Evolutionary conservation across 1,140 invertebrate genomes (phyloP), one percentile per base, ranked within the genome.

Genomic region (Drosophila bocqueti): DNA sequence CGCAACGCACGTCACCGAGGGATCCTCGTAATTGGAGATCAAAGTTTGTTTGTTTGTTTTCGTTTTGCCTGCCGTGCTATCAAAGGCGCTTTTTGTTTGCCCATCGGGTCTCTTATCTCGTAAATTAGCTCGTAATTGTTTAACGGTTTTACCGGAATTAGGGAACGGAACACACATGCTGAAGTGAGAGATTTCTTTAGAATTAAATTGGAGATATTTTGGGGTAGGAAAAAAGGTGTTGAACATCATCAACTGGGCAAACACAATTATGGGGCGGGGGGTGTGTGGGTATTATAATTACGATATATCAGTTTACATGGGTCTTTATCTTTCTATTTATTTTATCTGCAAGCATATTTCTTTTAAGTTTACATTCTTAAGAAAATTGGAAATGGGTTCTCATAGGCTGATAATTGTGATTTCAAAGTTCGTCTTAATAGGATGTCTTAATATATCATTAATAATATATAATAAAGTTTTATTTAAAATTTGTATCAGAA

Each of bases 1-100:
- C 63, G 63, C 67, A 60, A 60, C 31, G 55, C 43, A 72, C 66
- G 66, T 73, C 69, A 73, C 38, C 21, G 63, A 38, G 40, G 64
- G n/a, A 68, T 68, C 49, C 52, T 68, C 31, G 67, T 71, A 71
- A 71, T 71, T 71, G 64, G 38, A 72, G 68, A 73, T 73, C 69
- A 73, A 73, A 60, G 69, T 72, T 71, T 71, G 67, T 68, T 71
- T 71, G 67, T 68, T 71, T 71, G 64, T 4, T 40, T 71, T 71
- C 67, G 16, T 63, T 63, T 31, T 57, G 49, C 49, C 61, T 47
- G 63, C 47, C 67, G 47, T 24, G 67, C 67, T 71, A 71, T 71
- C 67, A 69, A 66, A 69, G 46, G 46, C 29, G 62, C 36, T 24
- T 52, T 46, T 46, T 68, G 49, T 71, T 68, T 68, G 49, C 67